Evolutionary conservation across 2,797 vertebrate genomes (phyloP).

Genomic region (Dermochelys coriacea): DNA sequence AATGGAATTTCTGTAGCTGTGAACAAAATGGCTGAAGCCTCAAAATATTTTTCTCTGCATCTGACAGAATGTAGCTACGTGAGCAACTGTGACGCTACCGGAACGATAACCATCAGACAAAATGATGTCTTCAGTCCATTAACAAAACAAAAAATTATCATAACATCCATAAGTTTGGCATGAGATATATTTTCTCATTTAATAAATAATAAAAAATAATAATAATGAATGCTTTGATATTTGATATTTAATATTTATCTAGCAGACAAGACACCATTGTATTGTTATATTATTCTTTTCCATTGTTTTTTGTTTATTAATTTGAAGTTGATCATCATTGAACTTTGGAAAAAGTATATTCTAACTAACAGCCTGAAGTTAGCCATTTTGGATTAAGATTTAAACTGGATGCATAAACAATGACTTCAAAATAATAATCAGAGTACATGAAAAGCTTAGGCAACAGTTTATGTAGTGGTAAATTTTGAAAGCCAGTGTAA

Average conservation of each 20-base stretch:
- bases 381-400: constrained; percentile 44
- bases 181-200: background rate
- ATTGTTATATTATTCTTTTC: background rate
- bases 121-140: background rate
- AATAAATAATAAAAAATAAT: background rate
- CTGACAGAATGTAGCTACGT: background rate
- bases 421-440: constrained; percentile 26
- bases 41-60: background rate
- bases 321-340: background rate
- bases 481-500: constrained; percentile 9
- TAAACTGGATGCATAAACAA: background rate
- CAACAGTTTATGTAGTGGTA: background rate
- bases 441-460: constrained; percentile 20
- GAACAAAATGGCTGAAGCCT: background rate
- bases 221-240: background rate
- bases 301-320: background rate
- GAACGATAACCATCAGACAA: background rate
- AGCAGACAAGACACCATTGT: background rate
- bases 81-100: background rate
- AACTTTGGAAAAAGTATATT: background rate
- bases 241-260: background rate
- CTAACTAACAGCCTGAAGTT: background rate
- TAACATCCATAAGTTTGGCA: background rate
- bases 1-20: constrained; percentile 29
- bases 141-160: background rate